A percentile compares a stretch with the other conserved stretches of the same genome.
Conservation (phyloP, 2,113 vertebrate species). For the Hypanus sabinus region DNA sequence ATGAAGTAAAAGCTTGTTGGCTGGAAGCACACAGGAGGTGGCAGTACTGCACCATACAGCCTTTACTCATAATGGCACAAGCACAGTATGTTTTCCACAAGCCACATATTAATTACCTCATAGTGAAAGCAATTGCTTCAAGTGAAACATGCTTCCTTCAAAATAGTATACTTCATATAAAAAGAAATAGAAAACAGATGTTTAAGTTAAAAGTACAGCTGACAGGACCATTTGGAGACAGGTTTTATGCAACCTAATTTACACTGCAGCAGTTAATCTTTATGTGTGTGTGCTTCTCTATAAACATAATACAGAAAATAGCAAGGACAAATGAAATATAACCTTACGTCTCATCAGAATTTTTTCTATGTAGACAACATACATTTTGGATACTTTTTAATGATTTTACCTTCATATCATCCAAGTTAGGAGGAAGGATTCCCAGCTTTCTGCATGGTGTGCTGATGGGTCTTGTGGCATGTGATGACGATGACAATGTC, state of each 20-base stretch:
- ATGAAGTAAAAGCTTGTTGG: not conserved
- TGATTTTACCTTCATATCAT: conserved; percentile 84
- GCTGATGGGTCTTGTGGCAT: conserved; percentile 55
- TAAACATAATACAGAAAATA: not conserved
- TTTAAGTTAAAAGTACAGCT: not conserved
- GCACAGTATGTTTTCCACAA: not conserved
- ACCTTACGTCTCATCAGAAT: not conserved
- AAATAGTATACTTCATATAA: not conserved
- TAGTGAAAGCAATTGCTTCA: not conserved
- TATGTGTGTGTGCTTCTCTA: not conserved
- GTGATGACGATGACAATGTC: conserved; percentile 57
- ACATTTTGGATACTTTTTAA: not conserved
- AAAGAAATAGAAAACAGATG: conserved; percentile 20
- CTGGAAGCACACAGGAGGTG: conserved; percentile 15
- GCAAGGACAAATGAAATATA: not conserved
- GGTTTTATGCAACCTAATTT: not conserved
- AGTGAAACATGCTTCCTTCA: not conserved
- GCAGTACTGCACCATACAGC: not conserved
- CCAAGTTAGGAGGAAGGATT: conserved; percentile 80
- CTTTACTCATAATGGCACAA: not conserved
- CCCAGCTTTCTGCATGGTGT: conserved; percentile 73
- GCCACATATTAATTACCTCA: not conserved
- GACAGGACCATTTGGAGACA: not conserved
- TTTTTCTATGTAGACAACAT: not conserved
- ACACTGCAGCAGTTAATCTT: not conserved